Conservation (phyloP, 2,797 vertebrate genomes). For the Syncerus caffer region DNA sequence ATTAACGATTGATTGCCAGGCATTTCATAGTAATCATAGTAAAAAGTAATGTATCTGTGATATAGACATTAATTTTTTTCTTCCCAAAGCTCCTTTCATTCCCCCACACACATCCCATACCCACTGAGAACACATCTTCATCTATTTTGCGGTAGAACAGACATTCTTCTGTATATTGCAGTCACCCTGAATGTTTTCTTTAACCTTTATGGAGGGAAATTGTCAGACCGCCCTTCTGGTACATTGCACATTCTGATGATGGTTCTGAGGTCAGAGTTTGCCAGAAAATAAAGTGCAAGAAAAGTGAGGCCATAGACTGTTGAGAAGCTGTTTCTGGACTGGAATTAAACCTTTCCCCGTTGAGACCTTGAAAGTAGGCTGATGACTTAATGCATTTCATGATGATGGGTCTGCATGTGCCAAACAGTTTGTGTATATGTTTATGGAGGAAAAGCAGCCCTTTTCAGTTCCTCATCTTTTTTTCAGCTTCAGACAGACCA, state of each 20-base stretch:
- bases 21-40: not conserved
- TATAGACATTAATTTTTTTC: not conserved
- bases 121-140: not conserved
- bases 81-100: not conserved
- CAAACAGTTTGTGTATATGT: too few species aligned
- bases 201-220: not conserved
- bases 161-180: not conserved
- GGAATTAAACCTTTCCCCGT: not conserved
- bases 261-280: not conserved
- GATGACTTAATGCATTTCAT: not conserved
- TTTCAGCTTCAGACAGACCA: not conserved
- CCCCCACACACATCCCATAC: not conserved
- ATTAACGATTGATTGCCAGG: not conserved
- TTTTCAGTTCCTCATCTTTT: not conserved
- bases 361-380: not conserved
- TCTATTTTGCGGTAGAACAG: not conserved
- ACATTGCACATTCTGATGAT: not conserved
- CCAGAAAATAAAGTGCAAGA: not conserved
- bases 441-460: not conserved
- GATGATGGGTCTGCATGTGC: not conserved
- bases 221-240: not conserved
- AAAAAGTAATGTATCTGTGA: not conserved
- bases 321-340: not conserved
- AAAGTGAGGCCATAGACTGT: not conserved
- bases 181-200: not conserved